Evolutionary conservation across 2,113 vertebrate genomes (phyloP).

Genomic region (Antechinus stuartii): DNA sequence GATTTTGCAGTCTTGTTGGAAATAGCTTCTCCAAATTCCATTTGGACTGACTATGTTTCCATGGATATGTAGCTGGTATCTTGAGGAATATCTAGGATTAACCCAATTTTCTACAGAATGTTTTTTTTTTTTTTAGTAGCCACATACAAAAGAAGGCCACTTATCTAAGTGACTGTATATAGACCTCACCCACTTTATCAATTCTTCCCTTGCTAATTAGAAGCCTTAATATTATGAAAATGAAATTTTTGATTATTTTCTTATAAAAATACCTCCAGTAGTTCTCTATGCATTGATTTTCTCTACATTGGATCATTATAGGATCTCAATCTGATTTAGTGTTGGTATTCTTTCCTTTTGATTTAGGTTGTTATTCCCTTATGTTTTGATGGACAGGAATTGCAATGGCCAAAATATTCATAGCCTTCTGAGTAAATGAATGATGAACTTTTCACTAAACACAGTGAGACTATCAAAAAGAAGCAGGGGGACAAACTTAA

Average conservation of each 20-base stretch:
- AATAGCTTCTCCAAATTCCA: slow-evolving; percentile 32
- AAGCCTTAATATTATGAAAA: slow-evolving; percentile 28
- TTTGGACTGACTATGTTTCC: slow-evolving; percentile 38
- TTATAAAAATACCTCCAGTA: slow-evolving; percentile 12
- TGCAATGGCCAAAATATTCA: background rate
- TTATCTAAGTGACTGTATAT: background rate
- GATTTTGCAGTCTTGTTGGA: background rate
- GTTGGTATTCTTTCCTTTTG: background rate
- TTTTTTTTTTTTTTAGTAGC: background rate
- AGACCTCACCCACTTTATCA: background rate
- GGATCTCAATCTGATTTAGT: background rate
- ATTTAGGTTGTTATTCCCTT: background rate
- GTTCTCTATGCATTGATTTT: background rate
- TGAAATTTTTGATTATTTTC: slow-evolving; percentile 29
- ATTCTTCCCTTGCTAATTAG: background rate
- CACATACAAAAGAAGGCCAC: background rate
- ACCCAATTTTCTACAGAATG: slow-evolving; percentile 41
- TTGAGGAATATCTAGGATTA: slow-evolving; percentile 22
- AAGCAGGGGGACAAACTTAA: background rate
- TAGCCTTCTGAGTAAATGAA: background rate
- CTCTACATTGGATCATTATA: background rate
- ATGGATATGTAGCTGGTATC: slow-evolving; percentile 23
- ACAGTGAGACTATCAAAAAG: background rate
- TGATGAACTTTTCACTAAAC: background rate
- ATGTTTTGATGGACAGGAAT: background rate